Evolutionary conservation across 2,888 invertebrate genomes (phyloP), one percentile per base, ranked within the genome.

Genomic region (Ormyrus nitidulus): DNA sequence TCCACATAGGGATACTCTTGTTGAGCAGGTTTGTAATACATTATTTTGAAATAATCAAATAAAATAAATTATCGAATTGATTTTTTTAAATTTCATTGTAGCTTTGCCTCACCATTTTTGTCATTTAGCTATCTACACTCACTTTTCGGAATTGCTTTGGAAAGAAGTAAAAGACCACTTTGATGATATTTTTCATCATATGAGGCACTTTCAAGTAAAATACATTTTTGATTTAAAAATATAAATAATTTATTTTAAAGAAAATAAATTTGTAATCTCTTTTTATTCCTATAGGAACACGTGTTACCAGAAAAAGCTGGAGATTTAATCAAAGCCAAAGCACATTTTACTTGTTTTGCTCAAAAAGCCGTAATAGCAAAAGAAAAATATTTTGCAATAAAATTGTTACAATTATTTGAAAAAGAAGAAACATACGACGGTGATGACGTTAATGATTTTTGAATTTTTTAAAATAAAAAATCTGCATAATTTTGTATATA

Each of bases 1-100:
- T 87, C 94, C 95, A 86, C 97, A 98, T 90, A 94, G 95, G 81
- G 96, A 97, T 88, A 94, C 94, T 87, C 92, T 98, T n/a, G 93
- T 95, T 81, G 96, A 97, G 89, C 97, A 97, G 92, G 95, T 95
- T 64, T 10, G 62, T 62, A 84, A 48, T 46, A 75, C 51, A 62
- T 68, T 56, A 62, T 8, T 54, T 81, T 78, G 6, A 79, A 64
- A 48, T 48, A 71, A 70, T 73, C n/a, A 34, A 34, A 34, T 34
- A 34, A 34, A 34, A 34, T 46, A 13, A 58, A 58, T 10, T 56
- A 34, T 13, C 11, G 49, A 5, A n/a, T 54, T 19, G 3, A 49
- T 56, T 62, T 75, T 77, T 62, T 8, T 48, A 54, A 64, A 68
- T 58, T 44, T 53, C 77, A 71, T 34, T 34, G 2, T 34, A 34